These are phyloP conservation scores for Paramisgurnus dabryanus DNA, from an alignment of 2,113 vertebrate species.

Conservation along the genomic window DNA sequence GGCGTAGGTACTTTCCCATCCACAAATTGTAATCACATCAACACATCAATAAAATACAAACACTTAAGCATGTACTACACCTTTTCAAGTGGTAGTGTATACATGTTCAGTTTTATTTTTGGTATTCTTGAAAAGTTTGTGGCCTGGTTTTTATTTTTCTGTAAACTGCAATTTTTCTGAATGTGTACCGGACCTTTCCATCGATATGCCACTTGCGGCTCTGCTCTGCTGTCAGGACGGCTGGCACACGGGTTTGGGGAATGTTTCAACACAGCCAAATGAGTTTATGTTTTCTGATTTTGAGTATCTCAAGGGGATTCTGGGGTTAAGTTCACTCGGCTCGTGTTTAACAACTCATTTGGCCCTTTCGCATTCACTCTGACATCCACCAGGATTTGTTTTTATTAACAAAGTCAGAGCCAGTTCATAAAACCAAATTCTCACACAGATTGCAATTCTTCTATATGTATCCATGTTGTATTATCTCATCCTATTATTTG, in stretches of 20 bases:
- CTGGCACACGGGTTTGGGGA: conserved; percentile 7
- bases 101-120: too few species aligned
- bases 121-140: too few species aligned
- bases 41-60: conserved; percentile 38
- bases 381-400: conserved; percentile 21
- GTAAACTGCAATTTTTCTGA: too few species aligned
- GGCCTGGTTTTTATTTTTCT: neutral
- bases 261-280: conserved; percentile 22
- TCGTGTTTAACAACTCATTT: conserved; percentile 34
- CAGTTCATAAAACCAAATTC: neutral
- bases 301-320: conserved; percentile 4
- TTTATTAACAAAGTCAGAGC: conserved; percentile 22
- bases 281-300: conserved; percentile 36
- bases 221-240: neutral
- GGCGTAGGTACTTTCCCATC: neutral
- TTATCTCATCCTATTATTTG: too few species aligned
- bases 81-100: too few species aligned
- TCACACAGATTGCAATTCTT: neutral
- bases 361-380: neutral
- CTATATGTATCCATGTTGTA: too few species aligned
- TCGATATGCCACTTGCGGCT: too few species aligned
- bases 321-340: conserved; percentile 26
- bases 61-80: neutral
- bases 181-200: too few species aligned
- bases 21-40: conserved; percentile 33